Conservation (phyloP, 2,888 invertebrate species). For the Mythimna lalbum region DNA sequence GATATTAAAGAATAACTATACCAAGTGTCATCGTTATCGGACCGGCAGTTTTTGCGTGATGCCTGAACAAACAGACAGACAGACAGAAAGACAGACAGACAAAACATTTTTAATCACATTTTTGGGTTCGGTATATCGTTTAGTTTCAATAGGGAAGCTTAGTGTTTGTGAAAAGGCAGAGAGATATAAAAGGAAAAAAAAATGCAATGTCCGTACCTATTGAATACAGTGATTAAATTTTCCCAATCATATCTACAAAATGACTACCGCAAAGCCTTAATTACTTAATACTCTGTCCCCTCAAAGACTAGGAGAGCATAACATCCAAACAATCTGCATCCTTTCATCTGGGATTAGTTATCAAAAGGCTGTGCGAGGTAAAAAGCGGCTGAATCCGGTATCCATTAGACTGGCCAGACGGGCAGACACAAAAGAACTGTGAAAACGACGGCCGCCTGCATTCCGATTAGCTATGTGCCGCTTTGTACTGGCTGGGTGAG, state of each 20-base stretch:
- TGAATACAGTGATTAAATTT: no score
- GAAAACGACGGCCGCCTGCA: conserved; percentile 68
- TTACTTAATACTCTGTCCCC: conserved; percentile 36
- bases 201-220: no score
- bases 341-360: conserved; percentile 65
- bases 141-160: no score
- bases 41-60: no score
- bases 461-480: conserved; percentile 60
- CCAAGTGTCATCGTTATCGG: no score
- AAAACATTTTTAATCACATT: no score
- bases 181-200: no score
- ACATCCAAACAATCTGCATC: conserved; percentile 42
- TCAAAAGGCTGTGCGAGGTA: conserved; percentile 62
- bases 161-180: no score
- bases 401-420: conserved; percentile 71
- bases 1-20: no score
- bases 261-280: conserved; percentile 22
- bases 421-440: conserved; percentile 79
- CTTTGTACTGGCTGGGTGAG: conserved; percentile 35
- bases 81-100: no score
- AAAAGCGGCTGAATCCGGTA: conserved; percentile 63
- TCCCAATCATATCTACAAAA: conserved; percentile 21
- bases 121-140: no score
- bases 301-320: conserved; percentile 47
- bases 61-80: no score